phyloP scores from a whole-genome alignment of 2,888 invertebrate genomes.

The Pristionchus entomophagus region DNA sequence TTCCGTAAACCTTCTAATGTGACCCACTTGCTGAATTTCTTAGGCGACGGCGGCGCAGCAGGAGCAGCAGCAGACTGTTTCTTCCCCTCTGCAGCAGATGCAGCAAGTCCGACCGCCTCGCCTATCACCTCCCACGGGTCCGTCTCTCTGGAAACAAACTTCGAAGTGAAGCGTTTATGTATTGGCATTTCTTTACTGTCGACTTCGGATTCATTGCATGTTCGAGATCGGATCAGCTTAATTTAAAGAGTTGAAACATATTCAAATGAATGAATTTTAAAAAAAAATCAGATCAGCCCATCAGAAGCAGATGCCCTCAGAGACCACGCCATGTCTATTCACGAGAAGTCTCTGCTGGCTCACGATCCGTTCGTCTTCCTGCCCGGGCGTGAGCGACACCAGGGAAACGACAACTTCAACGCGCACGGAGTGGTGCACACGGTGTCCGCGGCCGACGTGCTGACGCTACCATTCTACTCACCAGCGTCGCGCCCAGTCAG shows the following conservation, averaged over 20 bases:
- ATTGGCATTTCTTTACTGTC: not conserved
- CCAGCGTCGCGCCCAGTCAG: not conserved
- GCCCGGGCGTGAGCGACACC: conserved; percentile 1
- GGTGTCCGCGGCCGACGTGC: not conserved
- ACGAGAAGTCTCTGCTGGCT: conserved; percentile 35
- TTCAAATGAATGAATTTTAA: not conserved
- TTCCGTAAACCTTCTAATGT: too few species aligned
- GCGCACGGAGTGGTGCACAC: not conserved
- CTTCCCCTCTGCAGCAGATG: not conserved
- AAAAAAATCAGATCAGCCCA: not conserved
- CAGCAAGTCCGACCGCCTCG: not conserved
- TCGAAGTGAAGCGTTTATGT: not conserved
- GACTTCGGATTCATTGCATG: not conserved
- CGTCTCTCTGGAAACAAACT: not conserved
- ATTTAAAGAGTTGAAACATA: not conserved
- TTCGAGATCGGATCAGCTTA: not conserved
- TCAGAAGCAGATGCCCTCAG: not conserved
- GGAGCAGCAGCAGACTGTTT: conserved; percentile 17
- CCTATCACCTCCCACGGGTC: conserved; percentile 7
- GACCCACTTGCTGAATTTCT: too few species aligned
- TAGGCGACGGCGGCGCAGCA: not conserved
- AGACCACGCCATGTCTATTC: conserved; percentile 45
- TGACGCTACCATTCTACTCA: not conserved
- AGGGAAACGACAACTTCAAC: too few species aligned
- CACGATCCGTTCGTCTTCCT: conserved; percentile 18